A percentile compares a stretch with the other conserved stretches of the same genome.
These are phyloP conservation scores for Erpornis zantholeuca DNA, from an alignment of 2,113 vertebrate species.

Conservation along the genomic window DNA sequence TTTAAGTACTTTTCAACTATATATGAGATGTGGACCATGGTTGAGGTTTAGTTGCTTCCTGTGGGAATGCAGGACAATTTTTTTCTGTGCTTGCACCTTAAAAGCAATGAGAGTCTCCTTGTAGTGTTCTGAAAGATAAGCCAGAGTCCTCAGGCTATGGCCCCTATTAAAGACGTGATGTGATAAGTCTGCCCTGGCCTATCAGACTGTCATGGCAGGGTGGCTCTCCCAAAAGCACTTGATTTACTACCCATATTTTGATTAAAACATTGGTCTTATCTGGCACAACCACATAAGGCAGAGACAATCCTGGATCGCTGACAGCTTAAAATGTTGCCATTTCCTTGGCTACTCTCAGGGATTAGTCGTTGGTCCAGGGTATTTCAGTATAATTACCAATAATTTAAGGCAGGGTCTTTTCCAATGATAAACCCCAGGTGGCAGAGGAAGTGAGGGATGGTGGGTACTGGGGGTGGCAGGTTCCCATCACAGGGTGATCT, in stretches of 20 bases:
- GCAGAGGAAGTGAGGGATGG: neutral
- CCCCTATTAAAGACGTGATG: neutral
- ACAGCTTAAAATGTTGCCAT: neutral
- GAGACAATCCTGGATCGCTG: neutral
- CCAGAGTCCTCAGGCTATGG: neutral
- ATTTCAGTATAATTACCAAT: neutral
- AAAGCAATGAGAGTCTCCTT: neutral
- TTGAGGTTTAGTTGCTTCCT: neutral
- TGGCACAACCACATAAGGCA: neutral
- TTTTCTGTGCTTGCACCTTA: neutral
- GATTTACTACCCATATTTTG: neutral
- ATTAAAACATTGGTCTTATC: slow-evolving; percentile 40
- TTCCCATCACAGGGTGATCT: accelerated
- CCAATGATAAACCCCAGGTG: neutral
- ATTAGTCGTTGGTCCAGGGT: neutral
- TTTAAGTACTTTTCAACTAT: neutral
- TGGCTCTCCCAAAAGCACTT: neutral
- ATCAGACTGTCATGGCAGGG: neutral
- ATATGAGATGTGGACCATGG: neutral
- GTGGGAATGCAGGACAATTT: neutral
- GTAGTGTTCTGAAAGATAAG: neutral
- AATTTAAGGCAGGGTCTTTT: neutral
- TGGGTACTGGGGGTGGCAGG: accelerated
- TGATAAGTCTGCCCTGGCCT: neutral
- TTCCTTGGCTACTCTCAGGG: neutral